Evolutionary conservation across 2,797 vertebrate genomes (phyloP), one percentile per base, ranked within the genome.

Genomic region (Emys orbicularis): DNA sequence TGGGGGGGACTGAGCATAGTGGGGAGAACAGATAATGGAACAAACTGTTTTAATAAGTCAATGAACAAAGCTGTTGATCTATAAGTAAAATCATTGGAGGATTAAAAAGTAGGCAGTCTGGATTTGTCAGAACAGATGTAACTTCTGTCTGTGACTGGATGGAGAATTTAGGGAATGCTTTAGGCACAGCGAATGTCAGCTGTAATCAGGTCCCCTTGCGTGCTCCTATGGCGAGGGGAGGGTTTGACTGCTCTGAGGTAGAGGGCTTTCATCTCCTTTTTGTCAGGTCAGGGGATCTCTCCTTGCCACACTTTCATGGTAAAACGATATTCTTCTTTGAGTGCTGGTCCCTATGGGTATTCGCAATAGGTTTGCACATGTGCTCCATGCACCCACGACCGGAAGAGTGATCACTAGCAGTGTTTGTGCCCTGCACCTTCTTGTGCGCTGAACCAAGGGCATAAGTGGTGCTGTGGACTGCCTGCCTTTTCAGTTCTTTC

Each of bases 71-170:
- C 49, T 34, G 72, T n/a, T 81, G 53, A 23, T 94, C 85, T 87
- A 53, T 65, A 52, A 81, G 89, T 80, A 79, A 94, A 76, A 76
- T 94, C 94, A 83, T 5, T 53, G 79, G 59, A 80, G 88, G 88
- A 89, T 86, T 74, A 74, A 74, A 74, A 44, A 88, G 87, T 94
- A 90, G 68, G 92, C 84, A 90, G 85, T 49, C 87, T 88, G 90
- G 91, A 79, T 92, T 92, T 95, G 92, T 90, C 88, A 90, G 87
- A 96, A 95, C 83, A 76, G 12, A 34, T 79, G 44, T 81, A 86
- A 65, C 57, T 59, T 59, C 27, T 80, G 92, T 91, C 94, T 88
- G 21, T 31, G 3, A 19, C 12, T 87, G 44, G 79, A 90, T 5
- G 21, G 41, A 80, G 89, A 68, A 50, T 50, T 3, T 86, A 83